Base-by-base conservation (phyloP, 1,140 invertebrate genomes). In the Andricus grossulariae region DNA sequence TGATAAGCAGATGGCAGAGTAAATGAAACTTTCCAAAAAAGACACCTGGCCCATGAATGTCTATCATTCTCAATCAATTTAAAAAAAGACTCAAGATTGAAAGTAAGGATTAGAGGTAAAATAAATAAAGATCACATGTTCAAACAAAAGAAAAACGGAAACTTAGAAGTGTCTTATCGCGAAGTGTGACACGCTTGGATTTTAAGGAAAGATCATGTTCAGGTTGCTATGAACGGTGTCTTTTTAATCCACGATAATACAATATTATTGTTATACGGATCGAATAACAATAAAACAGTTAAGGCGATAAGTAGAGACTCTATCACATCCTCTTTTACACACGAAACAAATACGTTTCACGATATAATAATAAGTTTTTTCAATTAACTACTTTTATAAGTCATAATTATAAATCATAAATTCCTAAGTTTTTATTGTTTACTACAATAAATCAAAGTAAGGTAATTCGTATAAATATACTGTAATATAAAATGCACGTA, bases 201-300 rank as follows among this genome's bases (percentile, higher is more conserved):
- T 78, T 76, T 32, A 81, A 39, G 45, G 73, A 76, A 81, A 78
- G 80, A 76, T 81, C 76, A 51, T 71, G 80, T 81, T 81, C 73
- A 74, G 49, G 52, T 21, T 60, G 75, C 73, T 74, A 32, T 32
- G 5, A 66, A 45, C 32, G 60, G 60, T 66, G 60, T 66, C 60
- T 66, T 66, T 78, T 76, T 71, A 76, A 71, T 39, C 16, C 74
- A 71, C 74, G 80, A 82, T 78, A 78, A 80, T 73, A 73, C 39
- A 16, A 72, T 55, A 74, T 76, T 74, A 82, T 78, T 60, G 74
- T 75, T 57, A 71, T 71, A 72, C 60, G 77, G 80, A 75, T 83
- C 82, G 78, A 84, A 81, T 81, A 70, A 83, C 77, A 79, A 77
- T 80, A 78, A 83, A 74, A 50, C 75, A 77, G 52, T 74, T 75